phyloP scores from a whole-genome alignment of 2,797 vertebrate genomes.

The Sus cebifrons region DNA sequence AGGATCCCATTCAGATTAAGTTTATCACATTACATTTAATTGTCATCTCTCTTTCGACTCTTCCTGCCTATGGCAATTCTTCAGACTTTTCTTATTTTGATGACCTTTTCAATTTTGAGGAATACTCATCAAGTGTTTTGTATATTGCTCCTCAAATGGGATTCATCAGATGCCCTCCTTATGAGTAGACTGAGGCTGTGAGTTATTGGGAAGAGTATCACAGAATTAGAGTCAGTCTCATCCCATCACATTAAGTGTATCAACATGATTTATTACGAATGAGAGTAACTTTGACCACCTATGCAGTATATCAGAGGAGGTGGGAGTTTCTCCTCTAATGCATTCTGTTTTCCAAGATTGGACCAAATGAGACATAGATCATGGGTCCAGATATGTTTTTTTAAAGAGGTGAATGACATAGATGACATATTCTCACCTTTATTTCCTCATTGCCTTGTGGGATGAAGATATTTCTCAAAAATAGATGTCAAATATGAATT shows the following conservation, averaged over 20 bases:
- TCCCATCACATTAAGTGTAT: neutral
- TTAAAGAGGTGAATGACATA: neutral
- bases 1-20: neutral
- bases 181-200: neutral
- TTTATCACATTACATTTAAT: neutral
- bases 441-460: neutral
- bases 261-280: neutral
- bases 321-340: neutral
- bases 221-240: neutral
- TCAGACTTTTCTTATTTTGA: neutral
- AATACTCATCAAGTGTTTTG: neutral
- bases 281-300: neutral
- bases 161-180: neutral
- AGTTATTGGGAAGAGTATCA: neutral
- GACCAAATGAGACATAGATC: too few relatives aligned
- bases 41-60: neutral
- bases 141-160: neutral
- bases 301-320: neutral
- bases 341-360: neutral
- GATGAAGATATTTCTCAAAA: neutral
- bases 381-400: neutral
- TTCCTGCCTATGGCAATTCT: neutral
- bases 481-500: neutral
- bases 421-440: neutral
- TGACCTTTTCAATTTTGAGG: neutral